Percentiles rank a stretch among this genome's conserved stretches.
These are phyloP conservation scores for Congeria kusceri DNA, from an alignment of 2,888 invertebrate genomes.

Conservation along the genomic window DNA sequence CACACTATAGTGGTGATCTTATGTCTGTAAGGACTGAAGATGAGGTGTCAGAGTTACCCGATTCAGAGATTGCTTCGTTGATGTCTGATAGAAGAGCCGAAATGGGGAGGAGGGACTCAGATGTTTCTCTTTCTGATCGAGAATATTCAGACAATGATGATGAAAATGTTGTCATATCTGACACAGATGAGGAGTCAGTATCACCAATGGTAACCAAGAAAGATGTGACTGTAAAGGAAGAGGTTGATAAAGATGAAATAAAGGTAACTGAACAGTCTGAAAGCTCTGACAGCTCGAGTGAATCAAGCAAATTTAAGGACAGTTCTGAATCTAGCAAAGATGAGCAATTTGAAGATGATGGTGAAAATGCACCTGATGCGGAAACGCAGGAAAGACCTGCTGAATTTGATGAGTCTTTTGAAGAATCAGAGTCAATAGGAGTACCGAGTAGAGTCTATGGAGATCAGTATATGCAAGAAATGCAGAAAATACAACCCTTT, in stretches of 20 bases:
- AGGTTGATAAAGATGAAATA: slow-evolving; percentile 9
- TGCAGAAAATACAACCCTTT: slow-evolving; percentile 23
- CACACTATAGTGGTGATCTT: slow-evolving; percentile 43
- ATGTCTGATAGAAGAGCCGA: slow-evolving; percentile 56
- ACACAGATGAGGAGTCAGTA: slow-evolving; percentile 47
- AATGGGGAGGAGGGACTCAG: slow-evolving; percentile 54
- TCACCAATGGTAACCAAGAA: not conserved
- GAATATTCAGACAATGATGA: slow-evolving; percentile 63
- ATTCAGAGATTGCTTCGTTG: slow-evolving; percentile 64
- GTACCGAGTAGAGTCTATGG: slow-evolving; percentile 59
- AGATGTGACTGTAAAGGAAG: slow-evolving; percentile 1
- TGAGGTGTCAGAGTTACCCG: slow-evolving; percentile 64
- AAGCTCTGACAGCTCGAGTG: slow-evolving; percentile 21
- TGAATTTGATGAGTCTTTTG: slow-evolving; percentile 70
- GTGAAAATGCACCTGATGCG: slow-evolving; percentile 20
- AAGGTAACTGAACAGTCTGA: slow-evolving; percentile 25
- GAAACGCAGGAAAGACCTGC: slow-evolving; percentile 77
- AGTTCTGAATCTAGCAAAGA: slow-evolving; percentile 37
- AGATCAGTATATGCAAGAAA: slow-evolving; percentile 56
- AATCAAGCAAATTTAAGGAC: slow-evolving; percentile 10
- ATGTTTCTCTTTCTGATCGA: slow-evolving; percentile 60
- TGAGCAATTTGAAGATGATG: slow-evolving; percentile 87
- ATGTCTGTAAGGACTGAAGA: slow-evolving; percentile 65
- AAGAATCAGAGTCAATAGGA: slow-evolving; percentile 41
- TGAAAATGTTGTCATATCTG: slow-evolving; percentile 61